Base-by-base conservation (phyloP, 2,797 vertebrate species). In the Erpetoichthys calabaricus region DNA sequence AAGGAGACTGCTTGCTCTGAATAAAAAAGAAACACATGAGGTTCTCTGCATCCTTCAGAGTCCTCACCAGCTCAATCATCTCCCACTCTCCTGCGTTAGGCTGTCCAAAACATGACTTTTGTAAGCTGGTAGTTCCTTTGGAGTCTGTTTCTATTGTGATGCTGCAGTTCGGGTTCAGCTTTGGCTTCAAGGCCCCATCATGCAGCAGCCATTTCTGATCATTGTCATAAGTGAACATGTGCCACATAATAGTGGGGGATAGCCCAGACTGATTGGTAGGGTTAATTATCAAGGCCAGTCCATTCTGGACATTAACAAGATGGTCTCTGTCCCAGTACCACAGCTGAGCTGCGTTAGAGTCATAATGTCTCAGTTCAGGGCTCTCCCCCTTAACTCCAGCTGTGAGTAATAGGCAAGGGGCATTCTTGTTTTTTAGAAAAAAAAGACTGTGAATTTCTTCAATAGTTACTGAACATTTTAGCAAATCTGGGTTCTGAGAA, bases 281-380 rank as follows among this genome's bases (percentile, higher is more conserved):
- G 25, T 25, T 25, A 25, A 25, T 25, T 25, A 25, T 54, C 25
- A 60, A 47, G n/a, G 53, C 59, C 5, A 55, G 5, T 6, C 59
- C 59, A 44, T 53, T 55, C 8, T 56, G 45, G 4, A 47, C 3
- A 45, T 60, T 60, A 7, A 60, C 53, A 41, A 60, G 3, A 8
- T 50, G 53, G 43, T 55, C 46, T 4, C 10, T 5, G 9, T 56
- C 53, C 59, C 59, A 60, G 7, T 60, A 49, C 59, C 59, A 60
- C 4, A 60, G 59, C 46, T 60, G 59, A 47, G 59, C 41, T 25
- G 53, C 59, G 51, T 60, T 44, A 9, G 59, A 47, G 46, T 60
- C 53, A 44, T 60, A 60, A 55, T 55, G 45, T 44, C 46, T 60
- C 3, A 60, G 50, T 47, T 55, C 45, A 41, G 53, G 53, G 8